These are phyloP conservation scores for Sylvietta virens DNA, from an alignment of 2,113 vertebrate genomes.

Conservation along the genomic window DNA sequence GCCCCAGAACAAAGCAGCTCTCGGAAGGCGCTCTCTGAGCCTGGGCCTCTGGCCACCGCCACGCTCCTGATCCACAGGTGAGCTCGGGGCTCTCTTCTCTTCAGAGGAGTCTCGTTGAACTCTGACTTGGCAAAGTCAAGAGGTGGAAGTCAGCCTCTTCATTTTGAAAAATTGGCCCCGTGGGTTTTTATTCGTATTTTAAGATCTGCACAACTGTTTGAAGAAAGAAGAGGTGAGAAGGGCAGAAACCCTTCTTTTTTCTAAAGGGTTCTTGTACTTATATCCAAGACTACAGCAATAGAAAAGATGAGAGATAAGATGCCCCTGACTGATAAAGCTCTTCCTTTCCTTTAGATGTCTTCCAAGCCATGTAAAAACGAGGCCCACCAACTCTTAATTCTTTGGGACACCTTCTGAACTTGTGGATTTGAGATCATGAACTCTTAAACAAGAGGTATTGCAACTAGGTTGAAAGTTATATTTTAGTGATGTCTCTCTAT, in stretches of 20 bases:
- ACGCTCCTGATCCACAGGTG: not conserved
- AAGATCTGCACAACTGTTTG: slow-evolving; percentile 9
- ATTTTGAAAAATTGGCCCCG: slow-evolving; percentile 28
- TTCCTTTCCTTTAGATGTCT: not conserved
- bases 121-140: not conserved
- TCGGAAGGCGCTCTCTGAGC: not conserved
- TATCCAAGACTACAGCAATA: slow-evolving; percentile 45
- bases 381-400: not conserved
- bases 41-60: not conserved
- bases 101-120: slow-evolving; percentile 14
- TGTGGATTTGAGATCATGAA: not conserved
- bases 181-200: slow-evolving; percentile 9
- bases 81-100: not conserved
- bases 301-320: slow-evolving; percentile 33
- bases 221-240: slow-evolving; percentile 58
- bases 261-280: slow-evolving; percentile 17
- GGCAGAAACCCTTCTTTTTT: slow-evolving; percentile 36
- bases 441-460: not conserved
- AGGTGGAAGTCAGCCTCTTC: slow-evolving; percentile 9
- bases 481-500: not conserved
- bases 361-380: not conserved
- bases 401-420: not conserved
- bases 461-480: not conserved
- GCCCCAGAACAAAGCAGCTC: not conserved
- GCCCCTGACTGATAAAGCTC: slow-evolving; percentile 20